Evolutionary conservation across 2,888 invertebrate species (phyloP).

Genomic region (Timema cristinae): DNA sequence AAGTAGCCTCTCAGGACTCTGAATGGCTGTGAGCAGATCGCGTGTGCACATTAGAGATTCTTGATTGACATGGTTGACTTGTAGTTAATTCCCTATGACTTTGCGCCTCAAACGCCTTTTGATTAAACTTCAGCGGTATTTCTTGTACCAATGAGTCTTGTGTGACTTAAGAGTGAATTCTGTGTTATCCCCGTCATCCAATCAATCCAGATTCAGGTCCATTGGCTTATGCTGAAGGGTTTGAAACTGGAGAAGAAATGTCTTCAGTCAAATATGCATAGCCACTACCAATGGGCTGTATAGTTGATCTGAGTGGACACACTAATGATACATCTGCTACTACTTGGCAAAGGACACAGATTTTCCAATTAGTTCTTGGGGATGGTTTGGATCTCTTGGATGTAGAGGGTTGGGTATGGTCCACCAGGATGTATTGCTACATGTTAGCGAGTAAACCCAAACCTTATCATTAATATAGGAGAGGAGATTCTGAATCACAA

Average conservation of each 20-base stretch:
- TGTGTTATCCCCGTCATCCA: neutral
- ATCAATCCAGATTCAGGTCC: neutral
- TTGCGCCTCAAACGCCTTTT: neutral
- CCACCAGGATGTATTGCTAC: neutral
- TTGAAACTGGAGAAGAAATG: too few species aligned
- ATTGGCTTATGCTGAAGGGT: too few species aligned
- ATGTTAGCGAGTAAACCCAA: neutral
- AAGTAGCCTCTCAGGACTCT: neutral
- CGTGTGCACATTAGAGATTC: neutral
- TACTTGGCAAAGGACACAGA: too few species aligned
- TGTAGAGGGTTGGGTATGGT: too few species aligned
- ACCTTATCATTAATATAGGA: neutral
- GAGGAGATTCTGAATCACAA: neutral
- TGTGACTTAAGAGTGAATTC: neutral
- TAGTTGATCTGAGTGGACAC: too few species aligned
- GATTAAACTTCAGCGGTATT: neutral
- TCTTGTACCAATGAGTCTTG: neutral
- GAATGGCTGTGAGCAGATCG: neutral
- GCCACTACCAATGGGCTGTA: too few species aligned
- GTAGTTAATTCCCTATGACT: neutral
- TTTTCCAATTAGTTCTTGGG: too few species aligned
- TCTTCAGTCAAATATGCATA: too few species aligned
- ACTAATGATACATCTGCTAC: too few species aligned
- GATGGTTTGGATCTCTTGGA: too few species aligned
- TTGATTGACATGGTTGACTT: neutral